Conservation (phyloP, 2,888 invertebrate species). For the Brassicogethes aeneus region DNA sequence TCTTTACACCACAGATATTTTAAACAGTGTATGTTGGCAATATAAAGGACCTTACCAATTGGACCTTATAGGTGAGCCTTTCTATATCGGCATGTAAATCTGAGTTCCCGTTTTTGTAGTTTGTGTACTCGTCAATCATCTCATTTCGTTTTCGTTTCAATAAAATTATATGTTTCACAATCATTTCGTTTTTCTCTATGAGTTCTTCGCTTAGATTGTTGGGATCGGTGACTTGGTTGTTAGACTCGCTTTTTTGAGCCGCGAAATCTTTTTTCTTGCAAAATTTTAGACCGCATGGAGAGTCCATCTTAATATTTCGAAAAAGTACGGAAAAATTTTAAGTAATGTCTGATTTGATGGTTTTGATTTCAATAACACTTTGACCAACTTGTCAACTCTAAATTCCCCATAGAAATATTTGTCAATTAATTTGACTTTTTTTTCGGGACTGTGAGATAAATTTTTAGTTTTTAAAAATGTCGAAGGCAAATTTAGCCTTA, state of each 20-base stretch:
- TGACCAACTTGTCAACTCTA: background rate
- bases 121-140: background rate
- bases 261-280: background rate
- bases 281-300: background rate
- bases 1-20: too few relatives aligned
- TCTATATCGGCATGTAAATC: background rate
- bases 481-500: constrained; percentile 1
- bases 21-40: too few relatives aligned
- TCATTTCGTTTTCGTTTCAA: constrained; percentile 1
- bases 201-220: background rate
- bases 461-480: constrained; percentile 1
- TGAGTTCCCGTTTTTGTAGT: background rate
- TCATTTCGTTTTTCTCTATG: background rate
- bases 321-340: background rate
- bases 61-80: background rate
- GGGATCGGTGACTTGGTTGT: background rate
- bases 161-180: background rate
- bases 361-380: too few relatives aligned
- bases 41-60: too few relatives aligned
- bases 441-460: background rate
- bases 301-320: background rate
- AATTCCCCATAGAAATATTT: background rate
- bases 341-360: too few relatives aligned
- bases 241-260: background rate
- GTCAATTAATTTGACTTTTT: background rate